These are phyloP conservation scores for Oreochromis tanganicae DNA, from an alignment of 2,113 vertebrate species.

Conservation along the genomic window DNA sequence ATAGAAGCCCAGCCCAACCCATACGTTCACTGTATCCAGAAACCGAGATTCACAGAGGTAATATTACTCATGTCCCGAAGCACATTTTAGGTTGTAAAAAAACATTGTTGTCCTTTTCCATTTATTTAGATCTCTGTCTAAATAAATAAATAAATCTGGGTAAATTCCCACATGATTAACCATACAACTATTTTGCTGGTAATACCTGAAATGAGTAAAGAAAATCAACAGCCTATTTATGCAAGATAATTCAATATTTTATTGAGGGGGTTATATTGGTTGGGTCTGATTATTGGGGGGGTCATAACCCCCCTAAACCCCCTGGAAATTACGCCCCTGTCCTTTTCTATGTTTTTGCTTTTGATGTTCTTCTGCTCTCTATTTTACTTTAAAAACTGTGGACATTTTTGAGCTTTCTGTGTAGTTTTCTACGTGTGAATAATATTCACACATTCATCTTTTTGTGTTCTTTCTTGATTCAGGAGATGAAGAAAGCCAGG, in stretches of 20 bases:
- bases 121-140: no score
- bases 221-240: no score
- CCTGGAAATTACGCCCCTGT: neutral
- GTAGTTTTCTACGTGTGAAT: neutral
- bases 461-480: neutral
- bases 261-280: no score
- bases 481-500: conserved; percentile 43
- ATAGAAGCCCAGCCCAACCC: conserved; percentile 52
- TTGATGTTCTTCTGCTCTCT: neutral
- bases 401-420: neutral
- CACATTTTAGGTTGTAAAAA: neutral
- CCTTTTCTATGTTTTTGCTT: neutral
- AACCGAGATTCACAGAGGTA: conserved; percentile 63
- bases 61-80: neutral
- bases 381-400: neutral
- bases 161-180: no score
- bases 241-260: no score
- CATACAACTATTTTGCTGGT: no score
- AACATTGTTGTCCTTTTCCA: neutral
- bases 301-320: no score
- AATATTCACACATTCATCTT: neutral
- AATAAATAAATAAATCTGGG: no score
- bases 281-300: no score
- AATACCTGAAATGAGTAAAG: no score
- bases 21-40: conserved; percentile 72